Evolutionary conservation across 1,140 invertebrate genomes (phyloP).

Genomic region (Lanistes nyassanus): DNA sequence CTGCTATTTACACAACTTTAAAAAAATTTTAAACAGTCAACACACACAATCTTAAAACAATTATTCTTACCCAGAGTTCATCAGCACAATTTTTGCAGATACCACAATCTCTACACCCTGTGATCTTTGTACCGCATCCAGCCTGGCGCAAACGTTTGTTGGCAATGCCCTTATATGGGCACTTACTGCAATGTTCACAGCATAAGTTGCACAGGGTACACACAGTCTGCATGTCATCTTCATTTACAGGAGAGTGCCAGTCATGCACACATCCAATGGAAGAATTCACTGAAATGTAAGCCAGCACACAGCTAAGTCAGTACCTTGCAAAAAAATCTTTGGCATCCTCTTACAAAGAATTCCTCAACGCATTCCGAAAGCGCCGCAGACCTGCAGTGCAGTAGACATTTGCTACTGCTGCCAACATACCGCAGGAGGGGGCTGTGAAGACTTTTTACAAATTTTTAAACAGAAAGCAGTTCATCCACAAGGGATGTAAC

Average conservation of each 20-base stretch:
- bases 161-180: conserved; percentile 49
- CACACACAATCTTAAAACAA: neutral
- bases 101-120: conserved; percentile 54
- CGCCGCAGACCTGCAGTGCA: too few relatives aligned
- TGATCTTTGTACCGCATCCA: conserved; percentile 45
- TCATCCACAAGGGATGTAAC: too few relatives aligned
- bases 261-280: conserved; percentile 56
- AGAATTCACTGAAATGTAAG: conserved; percentile 46
- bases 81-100: conserved; percentile 56
- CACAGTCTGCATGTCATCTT: conserved; percentile 39
- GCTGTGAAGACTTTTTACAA: too few relatives aligned
- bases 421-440: too few relatives aligned
- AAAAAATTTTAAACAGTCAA: too few relatives aligned
- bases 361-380: too few relatives aligned
- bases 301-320: too few relatives aligned
- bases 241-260: conserved; percentile 38
- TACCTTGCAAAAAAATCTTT: too few relatives aligned
- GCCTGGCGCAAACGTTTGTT: conserved; percentile 46
- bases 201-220: conserved; percentile 59
- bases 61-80: conserved; percentile 51
- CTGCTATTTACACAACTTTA: too few relatives aligned
- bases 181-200: conserved; percentile 49
- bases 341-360: too few relatives aligned
- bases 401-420: too few relatives aligned
- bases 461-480: too few relatives aligned